phyloP scores from a whole-genome alignment of 2,113 vertebrate genomes.

The Podilymbus podiceps region DNA sequence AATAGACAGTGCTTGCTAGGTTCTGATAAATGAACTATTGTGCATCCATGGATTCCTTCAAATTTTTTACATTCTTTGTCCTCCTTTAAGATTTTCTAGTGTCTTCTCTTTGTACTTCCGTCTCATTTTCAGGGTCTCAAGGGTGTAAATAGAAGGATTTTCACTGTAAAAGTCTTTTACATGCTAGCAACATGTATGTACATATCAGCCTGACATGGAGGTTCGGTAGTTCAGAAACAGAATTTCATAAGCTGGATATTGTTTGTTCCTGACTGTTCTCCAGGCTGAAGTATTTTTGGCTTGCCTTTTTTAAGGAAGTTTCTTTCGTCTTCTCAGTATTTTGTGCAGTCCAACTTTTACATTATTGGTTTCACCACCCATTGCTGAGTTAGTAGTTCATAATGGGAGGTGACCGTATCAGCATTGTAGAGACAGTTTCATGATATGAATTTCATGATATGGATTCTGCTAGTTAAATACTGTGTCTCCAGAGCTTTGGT shows the following conservation, averaged over 20 bases:
- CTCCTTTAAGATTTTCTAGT: neutral
- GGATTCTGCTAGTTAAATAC: neutral
- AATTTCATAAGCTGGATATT: neutral
- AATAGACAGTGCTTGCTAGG: neutral
- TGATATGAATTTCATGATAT: neutral
- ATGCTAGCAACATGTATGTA: neutral
- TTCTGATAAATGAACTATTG: neutral
- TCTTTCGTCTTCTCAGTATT: neutral
- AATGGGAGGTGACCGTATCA: neutral
- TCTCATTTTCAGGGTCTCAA: neutral
- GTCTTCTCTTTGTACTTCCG: neutral
- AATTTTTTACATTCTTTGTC: neutral
- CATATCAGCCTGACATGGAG: neutral
- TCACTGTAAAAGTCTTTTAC: neutral
- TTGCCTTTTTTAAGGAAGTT: neutral
- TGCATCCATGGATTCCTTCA: neutral
- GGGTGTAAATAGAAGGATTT: neutral
- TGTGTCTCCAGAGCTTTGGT: neutral
- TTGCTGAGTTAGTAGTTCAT: neutral
- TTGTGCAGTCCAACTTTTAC: neutral
- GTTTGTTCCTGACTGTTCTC: neutral
- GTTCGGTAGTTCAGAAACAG: neutral
- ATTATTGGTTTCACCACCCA: neutral
- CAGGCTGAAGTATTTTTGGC: neutral
- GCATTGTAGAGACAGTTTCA: neutral